phyloP scores from a whole-genome alignment of 2,888 invertebrate species.

The Mythimna lalbum region DNA sequence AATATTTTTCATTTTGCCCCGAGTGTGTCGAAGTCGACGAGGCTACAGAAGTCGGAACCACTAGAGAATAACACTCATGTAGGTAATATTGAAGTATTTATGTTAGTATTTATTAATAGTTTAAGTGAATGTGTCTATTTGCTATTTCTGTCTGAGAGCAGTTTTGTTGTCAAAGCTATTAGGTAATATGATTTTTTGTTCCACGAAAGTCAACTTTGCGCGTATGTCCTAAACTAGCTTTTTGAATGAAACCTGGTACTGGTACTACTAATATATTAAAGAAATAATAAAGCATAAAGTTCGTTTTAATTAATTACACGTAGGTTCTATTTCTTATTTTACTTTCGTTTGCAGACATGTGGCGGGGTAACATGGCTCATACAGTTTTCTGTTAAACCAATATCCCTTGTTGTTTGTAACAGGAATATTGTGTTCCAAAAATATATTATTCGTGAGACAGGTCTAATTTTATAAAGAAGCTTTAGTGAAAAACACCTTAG shows the following conservation, averaged over 20 bases:
- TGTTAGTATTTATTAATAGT: slow-evolving; percentile 27
- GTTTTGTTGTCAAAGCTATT: too few species aligned
- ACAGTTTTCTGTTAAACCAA: neutral
- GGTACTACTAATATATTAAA: too few species aligned
- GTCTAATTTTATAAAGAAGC: neutral
- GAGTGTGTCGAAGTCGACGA: slow-evolving; percentile 24
- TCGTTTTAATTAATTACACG: neutral
- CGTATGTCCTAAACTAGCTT: slow-evolving; percentile 11
- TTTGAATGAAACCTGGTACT: neutral
- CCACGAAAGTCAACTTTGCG: neutral
- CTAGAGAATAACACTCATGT: slow-evolving; percentile 17
- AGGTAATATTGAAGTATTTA: slow-evolving; percentile 20
- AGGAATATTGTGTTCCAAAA: too few species aligned
- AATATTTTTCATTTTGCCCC: slow-evolving; percentile 45
- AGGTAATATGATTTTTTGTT: neutral
- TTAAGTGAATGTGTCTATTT: neutral
- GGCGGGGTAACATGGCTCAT: neutral
- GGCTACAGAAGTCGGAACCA: slow-evolving; percentile 1
- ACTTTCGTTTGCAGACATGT: neutral
- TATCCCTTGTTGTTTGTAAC: neutral
- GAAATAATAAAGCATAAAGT: neutral
- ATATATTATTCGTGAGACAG: neutral
- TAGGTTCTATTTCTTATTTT: neutral
- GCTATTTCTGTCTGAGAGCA: neutral
- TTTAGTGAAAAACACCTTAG: neutral